These are phyloP conservation scores for Champsocephalus gunnari DNA, from an alignment of 2,797 vertebrate genomes.

Conservation along the genomic window DNA sequence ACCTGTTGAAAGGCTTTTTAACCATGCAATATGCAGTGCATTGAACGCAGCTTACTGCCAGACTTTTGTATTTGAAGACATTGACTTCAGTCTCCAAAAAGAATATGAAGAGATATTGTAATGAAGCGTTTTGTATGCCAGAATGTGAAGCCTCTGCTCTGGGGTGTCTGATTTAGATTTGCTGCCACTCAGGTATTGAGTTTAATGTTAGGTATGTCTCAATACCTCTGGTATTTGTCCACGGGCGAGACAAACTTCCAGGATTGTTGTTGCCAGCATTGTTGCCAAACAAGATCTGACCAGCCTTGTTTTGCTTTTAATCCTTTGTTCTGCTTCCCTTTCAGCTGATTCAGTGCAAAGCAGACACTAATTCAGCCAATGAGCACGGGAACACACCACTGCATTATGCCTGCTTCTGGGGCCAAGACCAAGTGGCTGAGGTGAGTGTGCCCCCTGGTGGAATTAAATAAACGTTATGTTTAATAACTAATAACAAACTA, in stretches of 20 bases:
- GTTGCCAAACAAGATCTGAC: conserved; percentile 61
- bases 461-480: background rate
- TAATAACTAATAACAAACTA: background rate
- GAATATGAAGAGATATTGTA: conserved; percentile 2
- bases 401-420: conserved; percentile 99
- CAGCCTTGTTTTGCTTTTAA: conserved; percentile 48
- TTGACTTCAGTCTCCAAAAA: background rate
- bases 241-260: conserved; percentile 33
- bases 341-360: conserved; percentile 97
- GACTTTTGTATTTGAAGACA: conserved; percentile 1
- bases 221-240: conserved; percentile 69
- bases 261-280: conserved; percentile 35
- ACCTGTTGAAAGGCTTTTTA: conserved; percentile 1
- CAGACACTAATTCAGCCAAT: conserved; percentile 94
- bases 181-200: conserved; percentile 48
- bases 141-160: conserved; percentile 34
- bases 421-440: conserved; percentile 93
- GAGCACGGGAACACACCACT: conserved; percentile 96
- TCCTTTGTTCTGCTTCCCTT: conserved; percentile 57
- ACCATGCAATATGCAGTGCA: background rate
- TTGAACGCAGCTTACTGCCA: background rate
- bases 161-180: conserved; percentile 52
- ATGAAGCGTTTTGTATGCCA: background rate
- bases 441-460: conserved; percentile 84
- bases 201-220: conserved; percentile 74